Evolutionary conservation across 2,113 vertebrate species (phyloP), one percentile per base, ranked within the genome.

Genomic region (Dendrocopos noguchii): DNA sequence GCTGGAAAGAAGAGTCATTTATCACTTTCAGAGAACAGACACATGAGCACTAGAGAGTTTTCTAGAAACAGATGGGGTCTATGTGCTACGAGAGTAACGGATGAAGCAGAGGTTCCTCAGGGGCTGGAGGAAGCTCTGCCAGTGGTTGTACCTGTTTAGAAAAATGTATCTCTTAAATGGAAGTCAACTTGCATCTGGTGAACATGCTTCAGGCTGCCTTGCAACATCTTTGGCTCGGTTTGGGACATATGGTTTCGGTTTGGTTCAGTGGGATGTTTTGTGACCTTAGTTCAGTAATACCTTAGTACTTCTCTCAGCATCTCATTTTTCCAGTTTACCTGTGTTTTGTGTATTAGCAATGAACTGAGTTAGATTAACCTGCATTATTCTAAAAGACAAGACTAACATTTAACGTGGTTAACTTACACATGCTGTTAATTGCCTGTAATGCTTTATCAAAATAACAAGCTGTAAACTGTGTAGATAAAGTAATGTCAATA

Each of bases 21-120:
- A 52, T 86, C 80, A 76, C 61, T 79, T 80, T 56, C 61, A 33
- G 64, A 80, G 72, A 63, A 77, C 42, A 74, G 33, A 93, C 27
- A 36, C 17, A 16, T 24, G 68, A 67, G 18, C 46, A 27, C 15
- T 47, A 65, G 65, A 46, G 55, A 66, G 11, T 33, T 81, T 59
- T 70, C 36, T 31, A 74, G 28, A 22, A 88, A 4, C 50, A 66
- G 33, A 56, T 74, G 78, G 71, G 55, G 64, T 52, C 44, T 80
- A 20, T 65, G 28, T 82, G 44, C 36, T 85, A 0, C 29, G 11
- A 57, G 52, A 70, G 55, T 53, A 76, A 2, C 0, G 5, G 64
- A 22, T 7, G 8, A 67, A 90, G 72, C 56, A 68, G 56, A 29
- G 33, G 12, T 8, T 88, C 61, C 89, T 91, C 56, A 11, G 64